Base-by-base conservation (phyloP, 2,888 invertebrate genomes). In the Drosophila tanythrix region DNA sequence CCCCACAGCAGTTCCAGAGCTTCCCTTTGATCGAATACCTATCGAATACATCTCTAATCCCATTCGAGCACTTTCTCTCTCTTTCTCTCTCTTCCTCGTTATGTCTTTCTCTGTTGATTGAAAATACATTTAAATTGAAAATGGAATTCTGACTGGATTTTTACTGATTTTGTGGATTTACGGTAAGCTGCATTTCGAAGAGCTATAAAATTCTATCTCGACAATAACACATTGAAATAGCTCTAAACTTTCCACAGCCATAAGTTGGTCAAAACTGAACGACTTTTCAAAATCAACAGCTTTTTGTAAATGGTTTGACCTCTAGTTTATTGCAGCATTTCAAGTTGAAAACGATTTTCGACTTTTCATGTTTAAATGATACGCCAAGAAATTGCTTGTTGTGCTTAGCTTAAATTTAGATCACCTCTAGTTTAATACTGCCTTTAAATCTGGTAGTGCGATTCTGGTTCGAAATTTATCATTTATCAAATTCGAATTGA, bases 1-100 rank as follows among this genome's bases (percentile, higher is more conserved):
- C 13, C 25, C 29, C 46, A 15, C 18, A 40, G 65, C 80, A 79
- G 36, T 75, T 79, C 8, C 29, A 55, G 66, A 48, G 80, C 72
- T 79, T 79, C 76, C 3, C 35, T 1, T 25, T 46, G 15, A 15
- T 46, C 8, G 25, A 15, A 5, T 29, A 13, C 27, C 56, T 38
- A 38, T 48, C 38, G 21, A 15, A 5, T 51, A 7, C 10, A 2
- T 27, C 13, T 21, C 6, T 50, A 68, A 56, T 40, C 56, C 48
- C 13, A 15, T 27, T 29, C 25, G 8, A 46, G 46, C 25, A 25
- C 25, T 25, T 25, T 25, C 13, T 46, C 13, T 21, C 40, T 5
- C 21, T 10, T 4, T 21, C n/a, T 10, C 2, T 8, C 38, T n/a
- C 38, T 8, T 8, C 8, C 38, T 38, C 18, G 18, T 3, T 40